These are phyloP conservation scores for Penelope pileata DNA, from an alignment of 2,113 vertebrate species.

Conservation along the genomic window DNA sequence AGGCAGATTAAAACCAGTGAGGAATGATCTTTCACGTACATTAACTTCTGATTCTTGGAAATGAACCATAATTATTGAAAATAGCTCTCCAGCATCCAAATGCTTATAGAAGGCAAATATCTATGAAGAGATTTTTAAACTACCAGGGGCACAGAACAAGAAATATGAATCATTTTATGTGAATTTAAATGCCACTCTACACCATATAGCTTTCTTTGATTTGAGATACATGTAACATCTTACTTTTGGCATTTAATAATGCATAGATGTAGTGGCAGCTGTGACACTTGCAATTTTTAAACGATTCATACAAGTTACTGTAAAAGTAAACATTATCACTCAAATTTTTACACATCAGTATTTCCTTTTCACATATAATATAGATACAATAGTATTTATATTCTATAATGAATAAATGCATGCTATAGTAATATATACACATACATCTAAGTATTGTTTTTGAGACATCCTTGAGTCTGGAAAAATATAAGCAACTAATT, in stretches of 20 bases:
- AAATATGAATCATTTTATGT: background rate
- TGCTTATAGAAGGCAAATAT: background rate
- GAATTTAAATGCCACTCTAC: background rate
- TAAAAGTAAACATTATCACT: background rate
- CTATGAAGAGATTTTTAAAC: background rate
- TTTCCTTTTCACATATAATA: background rate
- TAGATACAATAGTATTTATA: background rate
- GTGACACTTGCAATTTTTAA: background rate
- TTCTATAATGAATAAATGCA: background rate
- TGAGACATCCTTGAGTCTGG: background rate
- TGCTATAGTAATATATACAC: background rate
- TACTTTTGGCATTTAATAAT: background rate
- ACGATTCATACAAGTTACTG: background rate
- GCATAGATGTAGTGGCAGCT: background rate
- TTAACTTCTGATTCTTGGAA: conserved; percentile 26
- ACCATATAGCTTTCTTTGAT: background rate
- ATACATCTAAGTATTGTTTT: background rate
- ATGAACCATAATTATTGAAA: conserved; percentile 35
- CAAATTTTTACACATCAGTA: background rate
- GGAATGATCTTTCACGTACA: conserved; percentile 1
- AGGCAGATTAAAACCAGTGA: conserved; percentile 19
- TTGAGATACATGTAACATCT: background rate
- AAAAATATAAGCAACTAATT: background rate
- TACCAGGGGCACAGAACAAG: background rate
- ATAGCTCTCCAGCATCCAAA: background rate